Percentiles rank a stretch among this genome's conserved stretches.
These are phyloP conservation scores for Neofelis nebulosa DNA, from an alignment of 2,113 vertebrate species.

Conservation along the genomic window DNA sequence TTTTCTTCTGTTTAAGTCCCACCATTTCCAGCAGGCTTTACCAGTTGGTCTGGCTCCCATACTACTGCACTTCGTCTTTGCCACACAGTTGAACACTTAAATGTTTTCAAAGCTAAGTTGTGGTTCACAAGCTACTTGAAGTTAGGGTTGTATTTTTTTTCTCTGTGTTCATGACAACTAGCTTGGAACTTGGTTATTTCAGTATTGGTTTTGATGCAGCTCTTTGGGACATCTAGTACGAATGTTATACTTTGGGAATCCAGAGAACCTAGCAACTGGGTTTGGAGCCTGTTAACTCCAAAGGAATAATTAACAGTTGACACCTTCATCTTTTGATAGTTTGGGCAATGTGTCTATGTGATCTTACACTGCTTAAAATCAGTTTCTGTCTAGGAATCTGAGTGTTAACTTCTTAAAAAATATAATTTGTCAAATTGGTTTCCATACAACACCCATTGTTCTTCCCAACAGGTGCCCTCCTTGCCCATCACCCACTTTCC, in stretches of 20 bases:
- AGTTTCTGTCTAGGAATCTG: background rate
- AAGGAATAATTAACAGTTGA: background rate
- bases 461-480: too few species aligned
- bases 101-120: background rate
- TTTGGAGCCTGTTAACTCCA: background rate
- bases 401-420: background rate
- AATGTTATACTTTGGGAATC: background rate
- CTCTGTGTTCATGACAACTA: background rate
- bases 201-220: background rate
- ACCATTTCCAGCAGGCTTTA: background rate
- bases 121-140: background rate
- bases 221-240: background rate
- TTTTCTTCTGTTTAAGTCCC: background rate
- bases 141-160: background rate
- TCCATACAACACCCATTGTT: too few species aligned
- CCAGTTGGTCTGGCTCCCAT: background rate
- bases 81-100: background rate
- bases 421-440: too few species aligned
- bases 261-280: background rate
- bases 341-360: background rate
- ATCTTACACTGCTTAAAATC: background rate
- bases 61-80: accelerated
- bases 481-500: too few species aligned
- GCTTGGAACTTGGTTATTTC: background rate
- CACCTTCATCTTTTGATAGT: background rate